phyloP scores from a whole-genome alignment of 53 echinoderm and acorn worm species.

The Echinarachnius parma region DNA sequence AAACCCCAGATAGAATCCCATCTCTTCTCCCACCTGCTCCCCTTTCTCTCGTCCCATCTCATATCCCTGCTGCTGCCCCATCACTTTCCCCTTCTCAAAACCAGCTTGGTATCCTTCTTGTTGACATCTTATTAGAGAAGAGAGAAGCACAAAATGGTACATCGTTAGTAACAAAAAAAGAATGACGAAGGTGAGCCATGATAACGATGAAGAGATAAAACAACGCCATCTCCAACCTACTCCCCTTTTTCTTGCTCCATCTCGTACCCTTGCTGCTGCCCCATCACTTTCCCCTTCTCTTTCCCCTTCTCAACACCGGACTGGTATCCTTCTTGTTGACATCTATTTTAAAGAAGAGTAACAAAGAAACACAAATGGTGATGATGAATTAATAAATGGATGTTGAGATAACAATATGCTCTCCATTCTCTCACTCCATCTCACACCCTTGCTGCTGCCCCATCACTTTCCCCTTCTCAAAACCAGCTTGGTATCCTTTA shows the following conservation, averaged over 20 bases:
- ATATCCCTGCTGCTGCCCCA: slow-evolving; percentile 31
- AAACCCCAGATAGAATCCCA: slow-evolving; percentile 54
- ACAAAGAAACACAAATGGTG: too few relatives aligned
- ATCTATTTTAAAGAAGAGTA: background rate
- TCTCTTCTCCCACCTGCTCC: slow-evolving; percentile 38
- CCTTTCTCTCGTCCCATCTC: slow-evolving; percentile 40
- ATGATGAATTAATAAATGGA: too few relatives aligned
- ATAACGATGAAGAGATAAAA: slow-evolving; percentile 45
- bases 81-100: slow-evolving; percentile 14
- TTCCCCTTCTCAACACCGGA: slow-evolving; percentile 29
- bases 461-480: slow-evolving; percentile 12
- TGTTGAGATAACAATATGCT: slow-evolving; percentile 42
- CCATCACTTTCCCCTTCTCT: too few relatives aligned
- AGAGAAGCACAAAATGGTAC: too few relatives aligned
- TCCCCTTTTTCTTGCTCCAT: slow-evolving; percentile 39
- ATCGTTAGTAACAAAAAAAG: too few relatives aligned
- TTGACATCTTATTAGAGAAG: slow-evolving; percentile 12
- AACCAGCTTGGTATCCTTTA: slow-evolving; percentile 44
- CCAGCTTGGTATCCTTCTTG: slow-evolving; percentile 44
- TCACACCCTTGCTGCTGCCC: slow-evolving; percentile 29
- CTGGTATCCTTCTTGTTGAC: slow-evolving; percentile 38
- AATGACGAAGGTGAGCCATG: too few relatives aligned
- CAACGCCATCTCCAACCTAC: slow-evolving; percentile 43
- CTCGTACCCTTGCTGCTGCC: slow-evolving; percentile 23
- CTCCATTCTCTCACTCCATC: slow-evolving; percentile 38